Conservation (phyloP, 2,888 invertebrate genomes). For the Dynastes maya region DNA sequence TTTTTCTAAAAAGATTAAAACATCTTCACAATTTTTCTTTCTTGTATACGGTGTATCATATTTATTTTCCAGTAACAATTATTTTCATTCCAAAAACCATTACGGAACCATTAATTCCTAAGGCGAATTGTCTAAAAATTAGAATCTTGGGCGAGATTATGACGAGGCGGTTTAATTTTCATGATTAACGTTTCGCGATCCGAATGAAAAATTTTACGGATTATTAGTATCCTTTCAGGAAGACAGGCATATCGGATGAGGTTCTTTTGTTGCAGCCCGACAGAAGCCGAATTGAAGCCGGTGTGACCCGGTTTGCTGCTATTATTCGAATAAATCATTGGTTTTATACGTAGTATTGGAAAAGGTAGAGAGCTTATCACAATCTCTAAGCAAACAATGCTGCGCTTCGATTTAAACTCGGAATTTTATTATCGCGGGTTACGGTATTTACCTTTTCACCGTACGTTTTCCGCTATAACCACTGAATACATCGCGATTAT, state of each 20-base stretch:
- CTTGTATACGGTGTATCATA: no score
- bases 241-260: conserved; percentile 7
- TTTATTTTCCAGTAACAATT: no score
- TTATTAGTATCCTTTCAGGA: conserved; percentile 25
- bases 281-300: conserved; percentile 11
- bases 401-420: conserved; percentile 18
- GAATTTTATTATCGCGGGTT: conserved; percentile 34
- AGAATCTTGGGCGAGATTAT: neutral
- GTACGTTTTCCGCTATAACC: conserved; percentile 1
- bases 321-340: conserved; percentile 32
- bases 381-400: conserved; percentile 26
- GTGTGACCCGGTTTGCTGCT: neutral
- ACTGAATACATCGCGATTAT: conserved; percentile 12
- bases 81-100: neutral
- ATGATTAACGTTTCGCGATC: conserved; percentile 7
- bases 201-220: conserved; percentile 29
- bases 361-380: conserved; percentile 31
- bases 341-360: conserved; percentile 36
- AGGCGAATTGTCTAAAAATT: neutral
- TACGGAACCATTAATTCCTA: neutral
- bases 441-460: conserved; percentile 23
- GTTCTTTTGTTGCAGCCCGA: neutral
- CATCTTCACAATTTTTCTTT: no score
- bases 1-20: no score
- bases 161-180: conserved; percentile 18